Conservation (phyloP, 2,888 invertebrate species). For the Eupithecia inturbata region DNA sequence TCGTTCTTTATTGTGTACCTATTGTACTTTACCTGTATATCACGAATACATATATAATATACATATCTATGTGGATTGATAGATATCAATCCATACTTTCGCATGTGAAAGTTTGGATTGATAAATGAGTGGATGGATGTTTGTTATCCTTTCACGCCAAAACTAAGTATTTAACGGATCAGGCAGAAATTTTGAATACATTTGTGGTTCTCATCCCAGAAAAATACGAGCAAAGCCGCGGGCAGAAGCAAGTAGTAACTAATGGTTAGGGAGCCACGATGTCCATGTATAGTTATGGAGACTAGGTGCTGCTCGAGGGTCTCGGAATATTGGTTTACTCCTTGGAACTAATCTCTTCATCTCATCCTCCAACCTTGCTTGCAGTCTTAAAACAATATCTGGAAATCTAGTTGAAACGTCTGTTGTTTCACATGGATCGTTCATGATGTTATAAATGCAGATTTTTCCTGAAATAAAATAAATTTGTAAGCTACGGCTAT, state of each 20-base stretch:
- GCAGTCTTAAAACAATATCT: constrained; percentile 56
- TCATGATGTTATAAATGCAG: constrained; percentile 69
- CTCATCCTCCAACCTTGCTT: constrained; percentile 53
- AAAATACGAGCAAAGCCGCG: too few relatives aligned
- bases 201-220: too few relatives aligned
- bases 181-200: too few relatives aligned
- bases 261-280: constrained; percentile 49
- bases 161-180: too few relatives aligned
- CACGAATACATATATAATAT: too few relatives aligned
- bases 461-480: constrained; percentile 30
- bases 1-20: too few relatives aligned
- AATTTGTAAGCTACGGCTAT: neutral
- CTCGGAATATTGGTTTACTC: constrained; percentile 54
- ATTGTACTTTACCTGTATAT: too few relatives aligned
- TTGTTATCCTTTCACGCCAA: too few relatives aligned
- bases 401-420: constrained; percentile 59
- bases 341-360: constrained; percentile 58
- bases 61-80: too few relatives aligned
- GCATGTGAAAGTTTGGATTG: too few relatives aligned
- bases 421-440: constrained; percentile 70
- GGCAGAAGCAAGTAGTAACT: neutral
- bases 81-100: too few relatives aligned
- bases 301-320: constrained; percentile 62
- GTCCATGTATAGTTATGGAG: constrained; percentile 69
- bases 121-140: too few relatives aligned